These are phyloP conservation scores for Ceratosolen solmsi DNA, from an alignment of 1,140 invertebrate species.

Conservation along the genomic window DNA sequence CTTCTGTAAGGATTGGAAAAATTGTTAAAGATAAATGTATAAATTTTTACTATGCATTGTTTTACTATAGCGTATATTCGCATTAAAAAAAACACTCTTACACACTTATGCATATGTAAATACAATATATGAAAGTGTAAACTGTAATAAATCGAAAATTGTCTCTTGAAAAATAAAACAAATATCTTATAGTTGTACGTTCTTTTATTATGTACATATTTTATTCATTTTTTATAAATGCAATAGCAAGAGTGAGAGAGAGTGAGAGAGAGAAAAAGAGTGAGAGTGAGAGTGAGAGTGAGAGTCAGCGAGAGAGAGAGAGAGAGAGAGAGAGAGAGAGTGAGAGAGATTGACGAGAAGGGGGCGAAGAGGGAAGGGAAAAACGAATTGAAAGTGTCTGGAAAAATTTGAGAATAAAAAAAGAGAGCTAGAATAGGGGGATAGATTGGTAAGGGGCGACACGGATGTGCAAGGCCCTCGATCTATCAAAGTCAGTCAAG, in stretches of 20 bases:
- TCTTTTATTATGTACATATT: background rate
- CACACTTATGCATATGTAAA: no score
- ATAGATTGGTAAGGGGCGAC: conserved; percentile 28
- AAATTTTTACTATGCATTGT: no score
- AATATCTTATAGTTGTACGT: background rate
- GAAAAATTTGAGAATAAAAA: conserved; percentile 7
- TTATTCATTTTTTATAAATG: background rate
- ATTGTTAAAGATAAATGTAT: no score
- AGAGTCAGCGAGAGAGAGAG: background rate
- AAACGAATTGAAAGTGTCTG: conserved; percentile 11
- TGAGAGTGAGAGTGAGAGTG: background rate
- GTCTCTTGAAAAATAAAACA: background rate
- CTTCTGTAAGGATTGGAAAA: no score
- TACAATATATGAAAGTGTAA: no score
- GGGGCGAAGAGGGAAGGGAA: background rate
- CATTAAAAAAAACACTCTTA: no score
- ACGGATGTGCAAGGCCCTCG: conserved; percentile 29
- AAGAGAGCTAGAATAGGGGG: conserved; percentile 19
- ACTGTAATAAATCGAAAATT: no score
- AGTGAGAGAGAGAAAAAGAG: background rate
- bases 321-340: conserved; percentile 10
- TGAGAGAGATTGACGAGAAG: background rate
- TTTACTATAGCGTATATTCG: no score
- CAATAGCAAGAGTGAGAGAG: conserved; percentile 4
- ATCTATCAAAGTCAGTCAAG: conserved; percentile 52